A percentile compares a stretch with the other conserved stretches of the same genome.
These are phyloP conservation scores for Paedocypris micromegethes DNA, from an alignment of 2,797 vertebrate species.

Conservation along the genomic window DNA sequence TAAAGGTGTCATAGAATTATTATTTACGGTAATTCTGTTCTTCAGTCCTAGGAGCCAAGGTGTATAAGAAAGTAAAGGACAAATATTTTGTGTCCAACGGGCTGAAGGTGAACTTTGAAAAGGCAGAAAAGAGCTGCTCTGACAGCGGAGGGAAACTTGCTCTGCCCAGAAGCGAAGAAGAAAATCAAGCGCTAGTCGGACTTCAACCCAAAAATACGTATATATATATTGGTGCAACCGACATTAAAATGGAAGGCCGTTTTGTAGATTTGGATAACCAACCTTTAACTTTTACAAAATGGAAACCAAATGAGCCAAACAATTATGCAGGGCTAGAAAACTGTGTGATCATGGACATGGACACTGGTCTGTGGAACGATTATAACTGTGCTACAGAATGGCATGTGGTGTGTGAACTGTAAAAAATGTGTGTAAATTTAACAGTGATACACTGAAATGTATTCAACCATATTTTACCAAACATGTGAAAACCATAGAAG, in stretches of 20 bases:
- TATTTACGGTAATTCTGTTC: not conserved
- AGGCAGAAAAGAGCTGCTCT: constrained; percentile 15
- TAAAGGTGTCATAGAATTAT: not conserved
- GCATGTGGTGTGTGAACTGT: constrained; percentile 30
- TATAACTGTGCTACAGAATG: not conserved
- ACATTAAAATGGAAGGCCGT: constrained; percentile 14
- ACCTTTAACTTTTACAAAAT: constrained; percentile 24
- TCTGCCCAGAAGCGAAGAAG: constrained; percentile 25
- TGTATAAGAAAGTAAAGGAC: constrained; percentile 1
- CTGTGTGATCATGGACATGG: not conserved
- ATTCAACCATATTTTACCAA: not conserved
- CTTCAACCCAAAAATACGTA: not conserved
- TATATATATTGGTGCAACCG: constrained; percentile 14
- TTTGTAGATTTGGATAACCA: constrained; percentile 23
- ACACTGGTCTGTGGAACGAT: constrained; percentile 28
- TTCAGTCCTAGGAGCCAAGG: constrained; percentile 6
- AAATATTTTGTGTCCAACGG: constrained; percentile 28
- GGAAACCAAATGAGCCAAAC: constrained; percentile 16
- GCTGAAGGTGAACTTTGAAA: not conserved
- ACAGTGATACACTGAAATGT: not conserved
- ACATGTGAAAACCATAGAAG: too few relatives aligned
- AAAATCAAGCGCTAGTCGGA: constrained; percentile 10
- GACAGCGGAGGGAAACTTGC: constrained; percentile 11
- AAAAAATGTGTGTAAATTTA: not conserved
- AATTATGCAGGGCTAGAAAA: constrained; percentile 5